Percentiles rank a stretch among this genome's conserved stretches.
These are phyloP conservation scores for Synanthedon tipuliformis DNA, from an alignment of 2,888 invertebrate genomes.

Conservation along the genomic window DNA sequence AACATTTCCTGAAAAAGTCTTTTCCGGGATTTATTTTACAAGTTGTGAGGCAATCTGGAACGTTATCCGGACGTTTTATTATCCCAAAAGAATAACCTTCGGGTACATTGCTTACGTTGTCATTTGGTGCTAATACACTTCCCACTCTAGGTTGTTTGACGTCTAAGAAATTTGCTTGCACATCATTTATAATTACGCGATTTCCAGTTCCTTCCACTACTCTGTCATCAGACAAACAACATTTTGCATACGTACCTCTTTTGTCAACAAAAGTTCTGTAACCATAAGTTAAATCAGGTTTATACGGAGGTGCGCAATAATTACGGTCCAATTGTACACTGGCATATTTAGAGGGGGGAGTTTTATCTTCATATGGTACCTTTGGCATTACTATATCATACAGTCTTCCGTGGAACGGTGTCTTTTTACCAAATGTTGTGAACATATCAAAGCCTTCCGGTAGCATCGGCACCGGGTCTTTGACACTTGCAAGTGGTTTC, in stretches of 20 bases:
- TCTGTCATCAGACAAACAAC: conserved; percentile 50
- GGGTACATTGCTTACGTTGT: conserved; percentile 55
- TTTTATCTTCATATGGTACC: conserved; percentile 34
- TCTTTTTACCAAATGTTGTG: conserved; percentile 45
- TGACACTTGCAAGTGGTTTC: conserved; percentile 27
- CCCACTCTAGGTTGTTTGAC: conserved; percentile 41
- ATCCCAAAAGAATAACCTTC: conserved; percentile 59
- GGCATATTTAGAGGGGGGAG: conserved; percentile 23
- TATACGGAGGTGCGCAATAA: conserved; percentile 50
- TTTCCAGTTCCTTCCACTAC: conserved; percentile 36
- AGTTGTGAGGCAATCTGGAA: conserved; percentile 50
- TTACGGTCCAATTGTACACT: conserved; percentile 33
- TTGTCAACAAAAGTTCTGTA: conserved; percentile 47
- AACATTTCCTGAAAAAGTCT: conserved; percentile 48
- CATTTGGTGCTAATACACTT: conserved; percentile 51
- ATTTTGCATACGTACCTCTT: conserved; percentile 54
- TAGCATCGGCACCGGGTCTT: conserved; percentile 45
- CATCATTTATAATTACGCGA: conserved; percentile 35
- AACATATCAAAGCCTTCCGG: conserved; percentile 40
- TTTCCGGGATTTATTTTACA: conserved; percentile 40
- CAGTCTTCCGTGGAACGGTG: conserved; percentile 25
- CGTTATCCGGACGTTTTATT: conserved; percentile 43
- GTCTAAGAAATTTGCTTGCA: conserved; percentile 49
- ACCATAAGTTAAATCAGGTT: conserved; percentile 54
- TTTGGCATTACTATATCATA: conserved; percentile 55